Evolutionary conservation across 2,888 invertebrate genomes (phyloP), one percentile per base, ranked within the genome.

Genomic region (Seira sanloemensis): DNA sequence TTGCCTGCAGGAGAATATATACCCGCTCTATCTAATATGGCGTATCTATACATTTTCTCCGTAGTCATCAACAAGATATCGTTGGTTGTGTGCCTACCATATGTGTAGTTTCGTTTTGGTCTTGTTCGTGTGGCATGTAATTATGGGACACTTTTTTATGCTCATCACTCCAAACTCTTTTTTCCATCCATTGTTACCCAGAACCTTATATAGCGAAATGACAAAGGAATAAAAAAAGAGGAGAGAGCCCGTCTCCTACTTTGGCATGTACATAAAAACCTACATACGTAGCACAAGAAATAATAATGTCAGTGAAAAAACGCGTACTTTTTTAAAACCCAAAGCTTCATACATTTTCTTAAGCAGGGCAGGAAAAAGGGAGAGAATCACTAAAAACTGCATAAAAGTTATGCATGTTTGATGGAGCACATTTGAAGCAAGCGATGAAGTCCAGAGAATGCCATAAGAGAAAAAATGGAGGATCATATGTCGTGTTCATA

Each of bases 141-240:
- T 83, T 83, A 83, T 78, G 83, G 78, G 78, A 84, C 84, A 84
- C 71, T 84, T 84, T 83, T 84, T 84, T 78, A 84, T 78, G 78
- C 72, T 83, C 83, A 75, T 73, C 78, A 27, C 65, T 78, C 54
- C 37, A 75, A 65, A 75, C 37, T 23, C 46, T 65, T 62, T 62
- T 21, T 21, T 2, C 21, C 62, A 23, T 5, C 62, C 21, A 62
- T 62, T 62, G 62, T 62, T 9, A 18, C 16, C 21, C 4, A 21
- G 62, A 62, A 9, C 62, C 12, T 37, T 37, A 37, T 37, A 37
- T 9, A 37, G n/a, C 2, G 58, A 18, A 58, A 58, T 18, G 2
- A n/a, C 2, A n/a, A 58, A 4, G n/a, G 18, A 16, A 2, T 58
- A 58, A 58, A 4, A n/a, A n/a, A 58, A 12, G n/a, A 16, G n/a